Base-by-base conservation (phyloP, 23 tunicate genomes). In the Halocynthia roretzi region DNA sequence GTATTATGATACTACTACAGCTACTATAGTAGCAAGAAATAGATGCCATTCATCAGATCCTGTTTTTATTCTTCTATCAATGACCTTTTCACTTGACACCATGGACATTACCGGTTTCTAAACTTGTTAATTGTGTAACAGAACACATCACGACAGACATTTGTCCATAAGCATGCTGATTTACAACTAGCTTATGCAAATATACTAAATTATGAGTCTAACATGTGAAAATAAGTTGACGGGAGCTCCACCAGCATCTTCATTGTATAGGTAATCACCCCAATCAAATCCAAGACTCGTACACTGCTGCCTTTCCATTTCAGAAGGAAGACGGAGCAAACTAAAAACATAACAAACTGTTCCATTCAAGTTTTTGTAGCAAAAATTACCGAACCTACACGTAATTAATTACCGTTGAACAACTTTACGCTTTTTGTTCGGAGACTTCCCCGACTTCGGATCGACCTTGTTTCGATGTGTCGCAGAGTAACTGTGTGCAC, bases 171-270 rank as follows among this genome's bases (percentile, higher is more conserved):
- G 21, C 12, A 68, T n/a, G 14, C 2, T 18, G 14, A 18, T 17
- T 1, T 17, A 68, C 21, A 31, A 2, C 21, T 20, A 17, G 31
- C 14, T 17, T 68, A 20, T 63, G 53, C 5, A 51, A 69, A 9
- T 62, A 31, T 31, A 31, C 44, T 31, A 31, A 31, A 31, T 31
- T 31, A 31, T 69, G 7, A 18, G 10, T 78, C 82, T 74, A 68
- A 83, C 83, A 81, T 90, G 97, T 14, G 62, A 76, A 65, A 85
- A 90, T 40, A 85, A 54, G 11, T 85, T 83, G 6, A 90, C 97
- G n/a, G 90, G 85, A 20, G 86, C 90, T 51, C 90, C 90, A 51
- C 62, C 68, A 72, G 86, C 49, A 8, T 77, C 51, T 56, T 85
- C 69, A 50, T 76, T 84, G n/a, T 70, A 71, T 21, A 90, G 67